A percentile compares a stretch with the other conserved stretches of the same genome.
These are phyloP conservation scores for Spinus olivaceus DNA, from an alignment of 2,797 vertebrate species.

Conservation along the genomic window DNA sequence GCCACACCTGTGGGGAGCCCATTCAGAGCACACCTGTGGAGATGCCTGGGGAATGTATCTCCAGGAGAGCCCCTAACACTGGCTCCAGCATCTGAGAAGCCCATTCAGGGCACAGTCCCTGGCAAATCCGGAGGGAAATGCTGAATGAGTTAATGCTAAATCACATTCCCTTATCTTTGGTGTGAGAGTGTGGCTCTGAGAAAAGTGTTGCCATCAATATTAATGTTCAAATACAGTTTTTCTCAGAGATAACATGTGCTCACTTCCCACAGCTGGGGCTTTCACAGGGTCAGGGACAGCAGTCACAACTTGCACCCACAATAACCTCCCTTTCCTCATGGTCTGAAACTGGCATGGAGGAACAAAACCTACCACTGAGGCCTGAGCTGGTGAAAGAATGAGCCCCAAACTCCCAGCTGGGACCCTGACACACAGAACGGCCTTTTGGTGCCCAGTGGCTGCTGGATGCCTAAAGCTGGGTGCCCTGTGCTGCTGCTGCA, in stretches of 20 bases:
- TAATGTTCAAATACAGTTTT: background rate
- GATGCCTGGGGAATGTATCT: fast-evolving
- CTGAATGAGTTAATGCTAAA: background rate
- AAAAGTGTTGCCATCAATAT: background rate
- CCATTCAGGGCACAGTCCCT: no score
- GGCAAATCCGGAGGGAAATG: background rate
- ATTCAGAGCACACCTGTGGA: background rate
- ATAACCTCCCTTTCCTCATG: background rate
- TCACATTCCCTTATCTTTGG: background rate
- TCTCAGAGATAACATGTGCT: background rate
- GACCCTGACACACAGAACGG: background rate
- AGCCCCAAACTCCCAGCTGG: background rate
- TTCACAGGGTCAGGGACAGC: background rate
- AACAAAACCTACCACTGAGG: background rate
- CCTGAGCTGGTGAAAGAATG: background rate
- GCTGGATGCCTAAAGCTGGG: background rate
- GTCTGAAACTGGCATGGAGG: background rate
- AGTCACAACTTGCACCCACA: background rate
- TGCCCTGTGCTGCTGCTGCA: fast-evolving
- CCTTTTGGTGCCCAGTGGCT: fast-evolving
- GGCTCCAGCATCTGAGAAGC: background rate
- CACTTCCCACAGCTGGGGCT: background rate
- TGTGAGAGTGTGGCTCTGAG: background rate
- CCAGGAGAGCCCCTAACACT: fast-evolving
- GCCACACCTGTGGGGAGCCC: background rate